Conservation (phyloP, 2,797 vertebrate genomes). For the Phoeniculus purpureus region DNA sequence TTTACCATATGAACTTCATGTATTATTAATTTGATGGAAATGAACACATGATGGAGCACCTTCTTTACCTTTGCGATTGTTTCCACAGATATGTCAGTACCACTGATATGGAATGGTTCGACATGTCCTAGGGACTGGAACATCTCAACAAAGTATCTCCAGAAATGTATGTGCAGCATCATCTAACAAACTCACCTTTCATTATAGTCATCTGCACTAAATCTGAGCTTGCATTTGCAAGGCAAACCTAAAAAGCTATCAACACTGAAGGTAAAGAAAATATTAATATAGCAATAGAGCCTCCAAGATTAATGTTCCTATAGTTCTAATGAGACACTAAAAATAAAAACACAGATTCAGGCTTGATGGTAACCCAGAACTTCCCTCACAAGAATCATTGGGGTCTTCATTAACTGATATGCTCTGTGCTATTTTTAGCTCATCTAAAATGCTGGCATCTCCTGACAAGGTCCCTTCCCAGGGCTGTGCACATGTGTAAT, state of each 20-base stretch:
- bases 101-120: conserved; percentile 54
- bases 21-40: conserved; percentile 75
- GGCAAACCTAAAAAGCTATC: conserved; percentile 47
- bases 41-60: conserved; percentile 70
- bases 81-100: conserved; percentile 65
- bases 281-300: conserved; percentile 36
- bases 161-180: conserved; percentile 42
- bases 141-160: conserved; percentile 59
- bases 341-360: conserved; percentile 44
- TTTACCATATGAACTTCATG: conserved; percentile 69
- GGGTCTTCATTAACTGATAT: conserved; percentile 29
- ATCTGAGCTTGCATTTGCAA: conserved; percentile 57
- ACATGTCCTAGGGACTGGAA: conserved; percentile 53
- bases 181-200: conserved; percentile 58
- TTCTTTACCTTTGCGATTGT: conserved; percentile 70
- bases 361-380: background rate
- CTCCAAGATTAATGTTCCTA: conserved; percentile 23
- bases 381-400: conserved; percentile 37
- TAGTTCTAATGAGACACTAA: conserved; percentile 52
- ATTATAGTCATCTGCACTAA: conserved; percentile 49
- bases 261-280: conserved; percentile 2
- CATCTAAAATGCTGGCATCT: conserved; percentile 59
- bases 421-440: conserved; percentile 7
- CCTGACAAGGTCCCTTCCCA: conserved; percentile 34
- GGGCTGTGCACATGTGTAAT: conserved; percentile 45